Conservation (phyloP, 2,797 vertebrate species). For the Sebastes glaucus region DNA sequence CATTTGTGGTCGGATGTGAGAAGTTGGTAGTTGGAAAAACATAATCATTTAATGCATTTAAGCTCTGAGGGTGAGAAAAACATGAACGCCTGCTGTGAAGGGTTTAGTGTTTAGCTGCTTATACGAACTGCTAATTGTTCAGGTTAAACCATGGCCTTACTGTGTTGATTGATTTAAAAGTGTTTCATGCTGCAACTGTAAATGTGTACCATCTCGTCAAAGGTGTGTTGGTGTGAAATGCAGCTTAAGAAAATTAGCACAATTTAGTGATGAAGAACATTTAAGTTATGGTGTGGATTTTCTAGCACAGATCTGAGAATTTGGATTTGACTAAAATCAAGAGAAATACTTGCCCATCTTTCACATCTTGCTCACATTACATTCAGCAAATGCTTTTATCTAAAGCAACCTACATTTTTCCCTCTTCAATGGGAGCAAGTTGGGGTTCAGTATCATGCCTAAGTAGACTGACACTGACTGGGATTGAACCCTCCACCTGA, state of each 20-base stretch:
- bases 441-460: not conserved
- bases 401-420: not conserved
- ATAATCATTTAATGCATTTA: not conserved
- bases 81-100: not conserved
- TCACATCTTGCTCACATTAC: not conserved
- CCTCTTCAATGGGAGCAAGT: not conserved
- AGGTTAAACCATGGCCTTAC: slow-evolving; percentile 5
- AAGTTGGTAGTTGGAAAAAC: not conserved
- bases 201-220: not conserved
- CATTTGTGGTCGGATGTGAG: not conserved
- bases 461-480: not conserved
- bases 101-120: slow-evolving; percentile 6
- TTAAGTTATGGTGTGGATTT: not conserved
- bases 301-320: not conserved
- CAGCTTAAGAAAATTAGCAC: not conserved
- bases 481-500: not conserved
- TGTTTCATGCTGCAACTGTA: not conserved
- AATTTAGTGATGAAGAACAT: not conserved
- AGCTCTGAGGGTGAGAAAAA: not conserved
- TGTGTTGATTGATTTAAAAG: not conserved
- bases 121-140: slow-evolving; percentile 16
- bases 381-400: not conserved
- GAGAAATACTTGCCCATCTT: not conserved
- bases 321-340: not conserved
- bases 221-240: not conserved